Conservation (phyloP, 1,140 invertebrate species). For the Plectrocnemia conspersa region DNA sequence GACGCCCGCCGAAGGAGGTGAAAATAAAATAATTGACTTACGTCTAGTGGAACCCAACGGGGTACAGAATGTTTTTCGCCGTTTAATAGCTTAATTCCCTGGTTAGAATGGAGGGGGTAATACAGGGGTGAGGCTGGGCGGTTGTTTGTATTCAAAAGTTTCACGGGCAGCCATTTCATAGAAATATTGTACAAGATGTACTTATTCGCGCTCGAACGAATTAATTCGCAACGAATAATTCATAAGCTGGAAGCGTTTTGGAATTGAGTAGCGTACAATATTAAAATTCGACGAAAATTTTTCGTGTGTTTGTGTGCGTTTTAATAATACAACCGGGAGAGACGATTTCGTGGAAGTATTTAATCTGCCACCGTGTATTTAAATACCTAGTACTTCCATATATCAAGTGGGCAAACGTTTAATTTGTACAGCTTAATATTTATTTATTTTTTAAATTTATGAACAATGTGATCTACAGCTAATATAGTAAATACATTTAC, state of each 20-base stretch:
- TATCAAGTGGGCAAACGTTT: too few species aligned
- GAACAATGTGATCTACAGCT: too few species aligned
- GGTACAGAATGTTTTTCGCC: slow-evolving; percentile 11
- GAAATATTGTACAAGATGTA: slow-evolving; percentile 2
- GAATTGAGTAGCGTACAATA: too few species aligned
- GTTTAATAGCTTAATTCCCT: slow-evolving; percentile 14
- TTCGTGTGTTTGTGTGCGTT: too few species aligned
- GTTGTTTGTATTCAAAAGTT: slow-evolving; percentile 23
- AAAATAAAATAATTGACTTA: slow-evolving; percentile 34
- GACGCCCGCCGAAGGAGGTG: slow-evolving; percentile 24
- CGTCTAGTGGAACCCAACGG: slow-evolving; percentile 13
- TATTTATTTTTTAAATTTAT: too few species aligned
- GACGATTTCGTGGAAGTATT: too few species aligned
- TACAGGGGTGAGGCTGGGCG: slow-evolving; percentile 5
- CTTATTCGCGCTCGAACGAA: slow-evolving; percentile 15
- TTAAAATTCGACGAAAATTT: too few species aligned
- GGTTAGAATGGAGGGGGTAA: not conserved
- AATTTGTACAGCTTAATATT: too few species aligned
- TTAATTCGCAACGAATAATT: slow-evolving; percentile 22
- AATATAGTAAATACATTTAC: too few species aligned
- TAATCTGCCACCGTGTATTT: too few species aligned
- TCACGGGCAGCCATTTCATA: not conserved
- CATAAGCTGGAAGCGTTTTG: slow-evolving; percentile 15
- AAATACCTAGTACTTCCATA: too few species aligned
- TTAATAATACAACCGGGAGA: too few species aligned